These are phyloP conservation scores for Bos taurus DNA, from an alignment of 2,113 vertebrate species.

Conservation along the genomic window ARS-UCD2.0 NC_037336.1:59373501-59374000, in stretches of 20 bases:
- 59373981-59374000: not conserved
- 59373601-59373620: conserved; percentile 45
- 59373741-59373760: not conserved
- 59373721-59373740: conserved; percentile 28
- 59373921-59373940: not conserved
- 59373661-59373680: not conserved
- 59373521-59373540: conserved; percentile 48
- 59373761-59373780: not conserved
- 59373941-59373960: not conserved
- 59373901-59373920: not conserved
- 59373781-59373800: not conserved
- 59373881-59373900: not conserved
- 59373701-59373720: conserved; percentile 21
- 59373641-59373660: conserved; percentile 44
- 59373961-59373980: conserved; percentile 21
- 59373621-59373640: conserved; percentile 11
- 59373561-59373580: conserved; percentile 43
- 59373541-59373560: not conserved
- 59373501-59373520: conserved; percentile 9
- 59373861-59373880: not conserved
- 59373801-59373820: not conserved
- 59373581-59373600: conserved; percentile 52
- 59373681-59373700: not conserved
- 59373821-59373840: not conserved
- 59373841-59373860: conserved; percentile 3